Base-by-base conservation (phyloP, 2,113 vertebrate genomes). In the Plotosus lineatus region DNA sequence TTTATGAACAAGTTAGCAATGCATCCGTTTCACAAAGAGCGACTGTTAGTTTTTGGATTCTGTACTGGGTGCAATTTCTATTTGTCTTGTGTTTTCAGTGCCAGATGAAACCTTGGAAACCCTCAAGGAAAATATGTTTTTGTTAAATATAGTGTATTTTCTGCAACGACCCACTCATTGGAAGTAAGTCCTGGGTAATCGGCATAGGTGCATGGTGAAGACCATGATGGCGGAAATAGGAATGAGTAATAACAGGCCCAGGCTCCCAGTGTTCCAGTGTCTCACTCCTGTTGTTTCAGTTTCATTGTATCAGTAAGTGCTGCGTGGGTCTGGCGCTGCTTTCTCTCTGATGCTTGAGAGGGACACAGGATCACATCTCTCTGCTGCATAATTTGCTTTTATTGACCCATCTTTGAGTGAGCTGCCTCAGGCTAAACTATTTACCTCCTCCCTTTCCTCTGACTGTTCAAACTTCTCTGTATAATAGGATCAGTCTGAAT, bases 311-410 rank as follows among this genome's bases (percentile, higher is more conserved):
- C 28, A 51, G 51, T 21, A 4, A 68, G 31, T 44, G 50, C n/a
- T 2, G 50, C 38, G 53, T 56, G 50, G 23, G 36, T 55, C 56
- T 69, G 66, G 60, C 60, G 53, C 68, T 71, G 60, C 75, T 75
- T 50, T 40, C 50, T 31, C 17, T 79, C 44, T 17, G 53, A 48
- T 28, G 69, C 31, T 63, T 33, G 15, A 65, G 55, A 61, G 51
- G 46, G 50, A 75, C 84, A 75, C 11, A 36, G 19, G 46, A 56
- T 11, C 53, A 44, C 65, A 21, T 71, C 58, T 19, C 36, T 56
- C 56, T 72, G 73, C 73, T 56, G 73, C 51, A 75, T 75, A 75
- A 75, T 75, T 75, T 75, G 73, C 73, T 75, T 56, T 56, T 75
- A 75, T 75, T 75, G 73, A 75, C 73, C 73, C 31, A 51, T 56